Evolutionary conservation across 92 coral and sea anemone genomes (phyloP).

Genomic region (Bergia sp.): DNA sequence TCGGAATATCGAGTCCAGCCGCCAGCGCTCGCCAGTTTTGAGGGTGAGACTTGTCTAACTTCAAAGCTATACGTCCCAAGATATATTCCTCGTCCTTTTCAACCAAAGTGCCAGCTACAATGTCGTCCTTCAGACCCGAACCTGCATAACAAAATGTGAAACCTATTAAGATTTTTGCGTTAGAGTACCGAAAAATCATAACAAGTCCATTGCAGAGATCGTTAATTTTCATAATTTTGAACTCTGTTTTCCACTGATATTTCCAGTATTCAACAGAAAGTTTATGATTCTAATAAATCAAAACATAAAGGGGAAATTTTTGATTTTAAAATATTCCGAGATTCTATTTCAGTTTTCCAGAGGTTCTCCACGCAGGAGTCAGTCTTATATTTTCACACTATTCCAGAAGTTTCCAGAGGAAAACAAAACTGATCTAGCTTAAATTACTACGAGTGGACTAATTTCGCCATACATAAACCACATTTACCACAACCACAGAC

Average conservation of each 20-base stretch:
- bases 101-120: constrained; percentile 69
- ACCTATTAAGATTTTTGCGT: background rate
- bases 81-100: constrained; percentile 76
- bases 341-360: too few species aligned
- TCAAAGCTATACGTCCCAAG: constrained; percentile 72
- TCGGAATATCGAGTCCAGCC: constrained; percentile 71
- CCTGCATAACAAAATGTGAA: constrained; percentile 43
- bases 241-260: too few species aligned
- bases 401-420: too few species aligned
- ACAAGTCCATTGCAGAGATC: background rate
- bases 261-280: too few species aligned
- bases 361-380: too few species aligned
- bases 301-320: too few species aligned
- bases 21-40: constrained; percentile 78
- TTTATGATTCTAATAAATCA: too few species aligned
- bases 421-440: too few species aligned
- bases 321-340: too few species aligned
- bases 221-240: too few species aligned
- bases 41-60: constrained; percentile 61
- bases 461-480: background rate
- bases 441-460: too few species aligned
- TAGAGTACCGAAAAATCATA: background rate
- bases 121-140: constrained; percentile 66
- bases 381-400: too few species aligned
- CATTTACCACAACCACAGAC: background rate